Conservation (phyloP, 2,888 invertebrate genomes). For the Drosophila mercatorum region DNA sequence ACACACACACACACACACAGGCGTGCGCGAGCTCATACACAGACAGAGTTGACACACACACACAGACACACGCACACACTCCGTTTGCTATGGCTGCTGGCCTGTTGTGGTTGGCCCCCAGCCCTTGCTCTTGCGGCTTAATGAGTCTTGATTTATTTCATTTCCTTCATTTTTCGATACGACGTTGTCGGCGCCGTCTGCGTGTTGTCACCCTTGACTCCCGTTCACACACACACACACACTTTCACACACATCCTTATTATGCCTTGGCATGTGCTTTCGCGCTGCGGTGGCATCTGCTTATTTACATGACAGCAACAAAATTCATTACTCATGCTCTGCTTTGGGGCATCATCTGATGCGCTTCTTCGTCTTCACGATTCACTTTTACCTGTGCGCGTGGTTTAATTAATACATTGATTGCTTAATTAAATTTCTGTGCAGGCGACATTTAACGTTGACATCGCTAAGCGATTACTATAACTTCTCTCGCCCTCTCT, state of each 20-base stretch:
- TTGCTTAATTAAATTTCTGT: constrained; percentile 66
- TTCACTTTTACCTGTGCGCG: constrained; percentile 19
- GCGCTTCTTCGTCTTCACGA: constrained; percentile 11
- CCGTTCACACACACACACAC: constrained; percentile 3
- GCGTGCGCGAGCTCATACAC: constrained; percentile 28
- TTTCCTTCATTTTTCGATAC: constrained; percentile 71
- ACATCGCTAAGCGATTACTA: constrained; percentile 44
- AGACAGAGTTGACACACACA: constrained; percentile 12
- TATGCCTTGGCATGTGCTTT: constrained; percentile 29
- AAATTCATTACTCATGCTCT: constrained; percentile 61
- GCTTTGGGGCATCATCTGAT: constrained; percentile 37
- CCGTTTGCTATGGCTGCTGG: constrained; percentile 46
- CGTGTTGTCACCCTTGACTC: constrained; percentile 43
- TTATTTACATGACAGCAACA: constrained; percentile 66
- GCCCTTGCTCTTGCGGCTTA: constrained; percentile 65
- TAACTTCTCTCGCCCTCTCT: not conserved
- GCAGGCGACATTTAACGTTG: constrained; percentile 39
- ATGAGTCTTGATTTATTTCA: constrained; percentile 80
- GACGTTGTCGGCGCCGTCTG: constrained; percentile 30
- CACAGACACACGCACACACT: constrained; percentile 2
- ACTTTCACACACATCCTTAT: constrained; percentile 2
- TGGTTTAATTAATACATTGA: constrained; percentile 71
- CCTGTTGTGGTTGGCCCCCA: constrained; percentile 47
- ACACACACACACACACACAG: constrained; percentile 6
- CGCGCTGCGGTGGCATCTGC: constrained; percentile 33